Base-by-base conservation (phyloP, 2,888 invertebrate genomes). In the Zygaena filipendulae region DNA sequence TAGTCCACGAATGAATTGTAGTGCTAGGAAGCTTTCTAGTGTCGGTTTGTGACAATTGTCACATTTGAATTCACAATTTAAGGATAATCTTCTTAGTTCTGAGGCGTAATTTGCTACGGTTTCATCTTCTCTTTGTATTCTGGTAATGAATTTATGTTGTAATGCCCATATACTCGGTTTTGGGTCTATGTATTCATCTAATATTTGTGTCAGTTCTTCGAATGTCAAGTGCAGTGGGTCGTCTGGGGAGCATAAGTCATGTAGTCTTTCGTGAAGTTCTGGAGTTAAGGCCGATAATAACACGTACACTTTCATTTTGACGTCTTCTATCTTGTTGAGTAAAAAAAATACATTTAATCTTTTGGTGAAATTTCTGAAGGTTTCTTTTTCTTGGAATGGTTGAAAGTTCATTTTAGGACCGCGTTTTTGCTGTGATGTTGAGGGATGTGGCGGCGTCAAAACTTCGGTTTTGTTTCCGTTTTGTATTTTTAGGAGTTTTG, bases 1-100 rank as follows among this genome's bases (percentile, higher is more conserved):
- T 13, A 29, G 13, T 10, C 23, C 29, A 13, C 23, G 16, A 16
- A 29, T 16, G 13, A 29, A 23, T 20, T 23, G 29, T 10, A 29
- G 16, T 4, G 22, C 11, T 12, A 23, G 9, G 9, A 29, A 29
- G 7, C 2, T 12, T 5, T 28, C 28, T 18, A 12, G 3, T 2
- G 18, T 12, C 6, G 28, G 8, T n/a, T 14, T 23, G 9, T 22
- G 5, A 7, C 28, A 28, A 8, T 9, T 3, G 13, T n/a, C n/a
- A n/a, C 29, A 23, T 9, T 16, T 23, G 10, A 29, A 23, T 10
- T 23, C 23, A 10, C 29, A 23, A 9, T 29, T n/a, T 8, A 9
- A 4, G 10, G 21, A 10, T 2, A 29, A 5, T n/a, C n/a, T 20
- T 21, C 21, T 29, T 3, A 29, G 10, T 12, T 29, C 24, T 4